Base-by-base conservation (phyloP, 1,140 invertebrate species). In the Zaprionus davidi region DNA sequence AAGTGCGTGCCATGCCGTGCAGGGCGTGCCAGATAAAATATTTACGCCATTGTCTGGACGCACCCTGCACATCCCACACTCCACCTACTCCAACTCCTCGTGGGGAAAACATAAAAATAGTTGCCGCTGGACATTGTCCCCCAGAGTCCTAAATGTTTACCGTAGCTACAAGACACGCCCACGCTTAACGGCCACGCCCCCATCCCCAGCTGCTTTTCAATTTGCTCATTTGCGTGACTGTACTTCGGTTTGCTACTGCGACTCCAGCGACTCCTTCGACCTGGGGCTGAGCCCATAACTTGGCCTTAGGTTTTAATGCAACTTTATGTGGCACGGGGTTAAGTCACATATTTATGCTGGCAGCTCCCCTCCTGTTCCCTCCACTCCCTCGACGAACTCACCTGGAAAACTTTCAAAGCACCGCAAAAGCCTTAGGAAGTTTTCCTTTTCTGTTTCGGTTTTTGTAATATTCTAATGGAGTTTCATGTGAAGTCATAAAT, bases 401-500 rank as follows among this genome's bases (percentile, higher is more conserved):
- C 31, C 55, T 76, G 62, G n/a, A 28, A 13, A 59, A 53, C 31
- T 69, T 69, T 53, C 15, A 26, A 51, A 63, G 60, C 60, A 31
- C 44, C 57, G 41, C 73, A 58, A 49, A 46, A 51, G 41, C 44
- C 77, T 31, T 51, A 51, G 46, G 20, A 51, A 51, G 55, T 17
- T 49, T 57, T 12, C 22, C 22, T 55, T 17, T 49, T 44, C 26
- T 7, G n/a, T 55, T 65, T 17, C 31, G 34, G 17, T 22, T 28
- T 26, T 55, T 11, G 79, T 73, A 81, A 81, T 81, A 81, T 81
- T 78, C 69, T 81, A 81, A 81, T 81, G 79, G 79, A 51, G 46
- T 51, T 51, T 51, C 22, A 51, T 51, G 46, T 12, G 17, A 51
- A 51, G 46, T 51, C 46, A 5, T 51, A 51, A 51, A 51, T 51